Evolutionary conservation across 1,140 invertebrate species (phyloP).

Genomic region (Drosophila persimilis): DNA sequence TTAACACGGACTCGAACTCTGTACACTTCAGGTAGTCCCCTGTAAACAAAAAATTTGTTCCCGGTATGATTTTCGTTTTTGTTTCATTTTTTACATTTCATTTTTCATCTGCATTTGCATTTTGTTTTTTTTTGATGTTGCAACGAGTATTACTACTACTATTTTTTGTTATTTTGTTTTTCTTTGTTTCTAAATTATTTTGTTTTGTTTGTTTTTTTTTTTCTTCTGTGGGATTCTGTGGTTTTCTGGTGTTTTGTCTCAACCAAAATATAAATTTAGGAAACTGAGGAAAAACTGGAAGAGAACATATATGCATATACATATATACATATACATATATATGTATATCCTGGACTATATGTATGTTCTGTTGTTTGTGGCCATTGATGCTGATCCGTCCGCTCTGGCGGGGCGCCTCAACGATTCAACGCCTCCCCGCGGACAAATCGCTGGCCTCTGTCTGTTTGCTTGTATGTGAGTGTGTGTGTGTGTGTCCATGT

Average conservation of each 20-base stretch:
- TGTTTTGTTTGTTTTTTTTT: slow-evolving; percentile 12
- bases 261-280: slow-evolving; percentile 47
- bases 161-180: slow-evolving; percentile 21
- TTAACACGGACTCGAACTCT: slow-evolving; percentile 90
- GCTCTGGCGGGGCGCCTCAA: too few species aligned
- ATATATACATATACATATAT: slow-evolving; percentile 42
- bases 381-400: too few species aligned
- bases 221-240: slow-evolving; percentile 15
- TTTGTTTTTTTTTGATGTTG: slow-evolving; percentile 12
- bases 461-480: slow-evolving; percentile 38
- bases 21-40: slow-evolving; percentile 89
- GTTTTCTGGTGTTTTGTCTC: slow-evolving; percentile 27
- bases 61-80: slow-evolving; percentile 83
- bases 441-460: slow-evolving; percentile 38
- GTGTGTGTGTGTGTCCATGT: slow-evolving; percentile 22
- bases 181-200: neutral
- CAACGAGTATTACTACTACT: slow-evolving; percentile 20
- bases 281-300: slow-evolving; percentile 41
- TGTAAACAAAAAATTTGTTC: slow-evolving; percentile 88
- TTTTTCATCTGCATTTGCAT: slow-evolving; percentile 23
- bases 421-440: too few species aligned
- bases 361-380: too few species aligned
- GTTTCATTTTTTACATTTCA: slow-evolving; percentile 58
- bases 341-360: slow-evolving; percentile 29
- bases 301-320: slow-evolving; percentile 45